phyloP scores from a whole-genome alignment of 2,888 invertebrate species.

The Leptothorax acervorum region DNA sequence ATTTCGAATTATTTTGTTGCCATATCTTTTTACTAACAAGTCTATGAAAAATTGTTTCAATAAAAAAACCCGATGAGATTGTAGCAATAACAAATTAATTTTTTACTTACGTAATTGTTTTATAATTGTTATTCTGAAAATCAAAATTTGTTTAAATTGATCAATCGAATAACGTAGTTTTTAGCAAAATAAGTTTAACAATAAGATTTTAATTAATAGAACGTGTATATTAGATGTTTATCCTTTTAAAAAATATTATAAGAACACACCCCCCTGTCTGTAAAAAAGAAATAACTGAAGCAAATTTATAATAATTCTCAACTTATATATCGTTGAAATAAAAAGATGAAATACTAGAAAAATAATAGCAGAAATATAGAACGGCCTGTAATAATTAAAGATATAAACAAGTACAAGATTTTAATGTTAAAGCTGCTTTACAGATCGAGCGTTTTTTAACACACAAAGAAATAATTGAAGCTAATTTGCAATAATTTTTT shows the following conservation, averaged over 20 bases:
- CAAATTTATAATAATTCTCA: not conserved
- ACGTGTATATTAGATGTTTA: not conserved
- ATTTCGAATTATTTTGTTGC: not conserved
- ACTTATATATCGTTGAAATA: not conserved
- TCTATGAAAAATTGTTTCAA: not conserved
- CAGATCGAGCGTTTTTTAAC: too few species aligned
- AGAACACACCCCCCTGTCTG: not conserved
- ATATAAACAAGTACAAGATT: conserved; percentile 68
- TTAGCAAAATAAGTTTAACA: not conserved
- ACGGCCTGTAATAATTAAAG: conserved; percentile 61
- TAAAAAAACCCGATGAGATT: not conserved
- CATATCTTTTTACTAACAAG: not conserved
- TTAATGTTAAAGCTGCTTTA: too few species aligned
- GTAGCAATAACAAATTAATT: not conserved
- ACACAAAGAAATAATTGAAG: not conserved
- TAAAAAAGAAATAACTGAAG: not conserved
- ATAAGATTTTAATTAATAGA: not conserved
- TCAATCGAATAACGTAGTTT: too few species aligned
- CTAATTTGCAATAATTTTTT: not conserved
- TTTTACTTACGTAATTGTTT: not conserved
- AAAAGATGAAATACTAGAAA: not conserved
- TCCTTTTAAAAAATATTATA: not conserved
- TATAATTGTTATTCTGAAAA: not conserved
- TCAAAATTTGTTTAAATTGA: too few species aligned
- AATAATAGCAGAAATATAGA: not conserved